Conservation (phyloP, 1,140 invertebrate species). For the Drosophila asahinai region DNA sequence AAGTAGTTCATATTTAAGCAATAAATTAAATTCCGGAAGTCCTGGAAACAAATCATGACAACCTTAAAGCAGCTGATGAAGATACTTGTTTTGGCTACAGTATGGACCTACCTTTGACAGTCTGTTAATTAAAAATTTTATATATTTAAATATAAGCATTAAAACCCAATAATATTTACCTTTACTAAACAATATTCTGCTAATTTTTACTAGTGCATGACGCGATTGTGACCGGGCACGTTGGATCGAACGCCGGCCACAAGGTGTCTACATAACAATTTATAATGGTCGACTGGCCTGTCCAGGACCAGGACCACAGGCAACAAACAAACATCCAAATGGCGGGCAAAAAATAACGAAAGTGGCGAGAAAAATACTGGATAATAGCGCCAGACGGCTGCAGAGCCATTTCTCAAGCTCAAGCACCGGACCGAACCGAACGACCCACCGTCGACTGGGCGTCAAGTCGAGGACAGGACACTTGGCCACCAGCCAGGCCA, state of each 20-base stretch:
- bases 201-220: slow-evolving; percentile 10
- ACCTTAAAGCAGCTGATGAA: no score
- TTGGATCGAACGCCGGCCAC: slow-evolving; percentile 44
- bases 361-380: slow-evolving; percentile 38
- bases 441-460: slow-evolving; percentile 16
- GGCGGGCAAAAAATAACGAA: slow-evolving; percentile 18
- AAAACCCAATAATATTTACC: neutral
- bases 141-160: neutral
- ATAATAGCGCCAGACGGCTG: slow-evolving; percentile 56
- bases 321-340: slow-evolving; percentile 34
- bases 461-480: slow-evolving; percentile 17
- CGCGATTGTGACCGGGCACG: slow-evolving; percentile 17
- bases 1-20: no score
- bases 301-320: slow-evolving; percentile 26
- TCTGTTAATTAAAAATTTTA: neutral
- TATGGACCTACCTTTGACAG: no score
- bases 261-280: slow-evolving; percentile 58
- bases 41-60: no score
- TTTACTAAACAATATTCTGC: neutral
- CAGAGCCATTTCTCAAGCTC: slow-evolving; percentile 58
- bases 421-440: slow-evolving; percentile 40
- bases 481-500: slow-evolving; percentile 29
- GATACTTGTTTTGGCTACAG: no score
- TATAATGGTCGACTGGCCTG: slow-evolving; percentile 53
- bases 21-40: no score